A percentile compares a stretch with the other conserved stretches of the same genome.
phyloP scores from a whole-genome alignment of 37 sponge, comb jelly and placozoan genomes.

The Aphrocallistes beatrix region DNA sequence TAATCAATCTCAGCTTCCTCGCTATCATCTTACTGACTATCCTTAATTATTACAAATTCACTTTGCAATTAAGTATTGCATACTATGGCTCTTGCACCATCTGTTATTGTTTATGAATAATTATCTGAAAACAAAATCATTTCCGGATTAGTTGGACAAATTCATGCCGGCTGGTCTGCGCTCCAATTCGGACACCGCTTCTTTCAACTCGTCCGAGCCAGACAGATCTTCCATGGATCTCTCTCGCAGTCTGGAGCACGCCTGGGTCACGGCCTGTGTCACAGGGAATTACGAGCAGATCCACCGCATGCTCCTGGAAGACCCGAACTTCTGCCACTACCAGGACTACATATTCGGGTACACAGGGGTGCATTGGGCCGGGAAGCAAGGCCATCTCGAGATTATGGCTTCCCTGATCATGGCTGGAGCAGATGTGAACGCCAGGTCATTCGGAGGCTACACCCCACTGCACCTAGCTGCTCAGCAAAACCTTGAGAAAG shows the following conservation, averaged over 20 bases:
- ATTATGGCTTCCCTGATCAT: background rate
- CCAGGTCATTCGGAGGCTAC: background rate
- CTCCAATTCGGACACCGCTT: background rate
- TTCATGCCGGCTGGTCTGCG: background rate
- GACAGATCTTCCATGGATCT: background rate
- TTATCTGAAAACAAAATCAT: too few relatives aligned
- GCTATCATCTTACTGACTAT: too few relatives aligned
- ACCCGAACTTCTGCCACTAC: slow-evolving; percentile 3
- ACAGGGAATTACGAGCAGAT: background rate
- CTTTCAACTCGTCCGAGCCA: background rate
- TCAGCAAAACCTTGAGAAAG: background rate
- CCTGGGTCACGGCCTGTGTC: slow-evolving; percentile 11
- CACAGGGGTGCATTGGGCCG: background rate
- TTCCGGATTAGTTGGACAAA: too few relatives aligned
- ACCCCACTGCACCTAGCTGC: background rate
- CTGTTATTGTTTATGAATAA: too few relatives aligned
- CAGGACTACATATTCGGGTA: slow-evolving; percentile 1
- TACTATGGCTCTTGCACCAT: too few relatives aligned
- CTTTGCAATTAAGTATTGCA: too few relatives aligned
- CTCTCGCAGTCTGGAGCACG: background rate
- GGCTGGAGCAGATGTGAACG: background rate
- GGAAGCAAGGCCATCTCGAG: background rate
- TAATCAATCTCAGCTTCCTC: too few relatives aligned
- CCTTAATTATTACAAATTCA: too few relatives aligned
- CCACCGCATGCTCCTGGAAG: background rate